Conservation (phyloP, 2,113 vertebrate species). For the Ceyx margarethae region DNA sequence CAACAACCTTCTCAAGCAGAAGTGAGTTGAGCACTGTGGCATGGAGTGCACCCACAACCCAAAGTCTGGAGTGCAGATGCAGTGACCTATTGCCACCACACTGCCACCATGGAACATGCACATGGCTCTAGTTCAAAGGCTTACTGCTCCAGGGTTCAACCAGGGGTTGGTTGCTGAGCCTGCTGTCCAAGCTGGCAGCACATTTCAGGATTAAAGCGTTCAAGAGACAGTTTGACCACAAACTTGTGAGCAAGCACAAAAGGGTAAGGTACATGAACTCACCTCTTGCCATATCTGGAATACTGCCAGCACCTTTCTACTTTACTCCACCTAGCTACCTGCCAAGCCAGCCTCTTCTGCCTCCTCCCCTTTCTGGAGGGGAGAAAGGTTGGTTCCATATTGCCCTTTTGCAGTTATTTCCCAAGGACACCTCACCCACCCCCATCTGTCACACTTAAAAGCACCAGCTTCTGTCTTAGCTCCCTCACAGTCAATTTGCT, state of each 20-base stretch:
- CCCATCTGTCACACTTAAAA: background rate
- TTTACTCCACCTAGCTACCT: background rate
- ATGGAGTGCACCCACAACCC: background rate
- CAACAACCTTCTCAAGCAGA: background rate
- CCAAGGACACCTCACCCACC: background rate
- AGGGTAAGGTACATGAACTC: background rate
- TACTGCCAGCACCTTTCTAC: background rate
- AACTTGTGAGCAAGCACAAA: background rate
- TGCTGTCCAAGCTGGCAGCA: background rate
- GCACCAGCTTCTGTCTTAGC: background rate
- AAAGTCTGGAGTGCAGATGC: background rate
- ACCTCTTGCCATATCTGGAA: background rate
- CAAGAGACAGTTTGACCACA: background rate
- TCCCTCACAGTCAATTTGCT: background rate
- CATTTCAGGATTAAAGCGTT: background rate
- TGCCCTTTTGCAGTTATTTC: background rate
- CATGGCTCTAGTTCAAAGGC: background rate
- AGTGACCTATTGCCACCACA: fast-evolving
- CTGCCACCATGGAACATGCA: fast-evolving
- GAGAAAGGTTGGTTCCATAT: background rate
- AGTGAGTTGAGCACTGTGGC: background rate
- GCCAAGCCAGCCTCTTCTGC: background rate
- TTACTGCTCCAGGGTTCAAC: background rate
- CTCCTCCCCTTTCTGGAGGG: background rate
- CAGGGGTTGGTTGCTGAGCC: too few relatives aligned